Conservation (phyloP, 2,113 vertebrate species). For the Calidris pugnax region DNA sequence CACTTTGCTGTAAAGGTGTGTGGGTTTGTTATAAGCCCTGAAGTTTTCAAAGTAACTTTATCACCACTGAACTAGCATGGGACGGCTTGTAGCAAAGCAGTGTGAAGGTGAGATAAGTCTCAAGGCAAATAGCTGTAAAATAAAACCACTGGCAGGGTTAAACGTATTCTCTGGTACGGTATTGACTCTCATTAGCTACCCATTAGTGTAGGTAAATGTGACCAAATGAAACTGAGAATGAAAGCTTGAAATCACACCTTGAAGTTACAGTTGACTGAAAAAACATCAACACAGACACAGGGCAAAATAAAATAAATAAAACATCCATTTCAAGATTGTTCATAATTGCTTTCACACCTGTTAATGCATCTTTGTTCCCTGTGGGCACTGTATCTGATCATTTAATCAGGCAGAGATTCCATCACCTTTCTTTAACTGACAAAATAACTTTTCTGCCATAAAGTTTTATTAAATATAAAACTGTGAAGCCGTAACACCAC, state of each 20-base stretch:
- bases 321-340: not conserved
- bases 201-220: not conserved
- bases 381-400: not conserved
- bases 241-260: not conserved
- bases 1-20: not conserved
- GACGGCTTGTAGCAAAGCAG: not conserved
- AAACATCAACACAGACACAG: not conserved
- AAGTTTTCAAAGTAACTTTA: conserved; percentile 12
- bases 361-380: not conserved
- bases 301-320: not conserved
- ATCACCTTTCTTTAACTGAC: not conserved
- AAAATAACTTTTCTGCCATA: not conserved
- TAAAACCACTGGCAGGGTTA: not conserved
- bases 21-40: not conserved
- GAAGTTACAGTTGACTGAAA: not conserved
- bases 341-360: not conserved
- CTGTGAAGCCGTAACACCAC: not conserved
- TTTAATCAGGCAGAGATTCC: not conserved
- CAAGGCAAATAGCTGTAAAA: not conserved
- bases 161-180: not conserved
- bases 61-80: not conserved
- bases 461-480: not conserved
- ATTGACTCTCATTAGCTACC: not conserved
- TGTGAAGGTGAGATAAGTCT: not conserved
- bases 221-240: not conserved